A percentile compares a stretch with the other conserved stretches of the same genome.
phyloP scores from a whole-genome alignment of 2,113 vertebrate genomes.

The Pedionomus torquatus region DNA sequence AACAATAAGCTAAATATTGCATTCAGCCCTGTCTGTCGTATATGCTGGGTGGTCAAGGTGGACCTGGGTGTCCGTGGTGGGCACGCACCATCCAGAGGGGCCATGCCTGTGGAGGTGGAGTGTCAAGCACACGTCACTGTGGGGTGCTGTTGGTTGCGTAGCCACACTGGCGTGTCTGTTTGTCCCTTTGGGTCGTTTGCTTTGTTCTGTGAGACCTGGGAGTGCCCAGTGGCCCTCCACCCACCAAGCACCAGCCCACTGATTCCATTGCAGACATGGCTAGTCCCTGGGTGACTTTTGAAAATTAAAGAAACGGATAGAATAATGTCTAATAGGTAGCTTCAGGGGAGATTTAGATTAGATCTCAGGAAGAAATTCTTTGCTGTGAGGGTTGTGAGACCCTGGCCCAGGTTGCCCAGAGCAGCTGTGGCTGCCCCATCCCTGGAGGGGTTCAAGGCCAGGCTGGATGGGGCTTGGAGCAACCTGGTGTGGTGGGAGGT shows the following conservation, averaged over 20 bases:
- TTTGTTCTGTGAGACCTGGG: not conserved
- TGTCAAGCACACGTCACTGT: accelerated
- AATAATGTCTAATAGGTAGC: not conserved
- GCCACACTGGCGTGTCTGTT: accelerated
- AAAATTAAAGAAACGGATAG: not conserved
- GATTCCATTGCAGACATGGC: accelerated
- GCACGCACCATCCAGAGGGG: accelerated
- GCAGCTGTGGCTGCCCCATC: too few species aligned
- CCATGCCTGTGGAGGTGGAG: not conserved
- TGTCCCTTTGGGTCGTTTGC: not conserved
- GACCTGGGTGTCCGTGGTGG: not conserved
- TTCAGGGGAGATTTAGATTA: not conserved
- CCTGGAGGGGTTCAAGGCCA: too few species aligned
- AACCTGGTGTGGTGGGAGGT: too few species aligned
- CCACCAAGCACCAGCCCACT: not conserved
- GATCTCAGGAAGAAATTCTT: too few species aligned
- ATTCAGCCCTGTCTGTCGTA: not conserved
- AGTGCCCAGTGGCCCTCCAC: not conserved
- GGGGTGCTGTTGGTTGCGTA: not conserved
- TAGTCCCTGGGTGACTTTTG: not conserved
- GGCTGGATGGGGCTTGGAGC: too few species aligned
- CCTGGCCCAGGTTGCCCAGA: too few species aligned
- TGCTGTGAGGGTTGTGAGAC: too few species aligned
- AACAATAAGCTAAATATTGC: not conserved
- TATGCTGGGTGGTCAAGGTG: accelerated